phyloP scores from a whole-genome alignment of 2,113 vertebrate species.

The Dasypus novemcinctus region DNA sequence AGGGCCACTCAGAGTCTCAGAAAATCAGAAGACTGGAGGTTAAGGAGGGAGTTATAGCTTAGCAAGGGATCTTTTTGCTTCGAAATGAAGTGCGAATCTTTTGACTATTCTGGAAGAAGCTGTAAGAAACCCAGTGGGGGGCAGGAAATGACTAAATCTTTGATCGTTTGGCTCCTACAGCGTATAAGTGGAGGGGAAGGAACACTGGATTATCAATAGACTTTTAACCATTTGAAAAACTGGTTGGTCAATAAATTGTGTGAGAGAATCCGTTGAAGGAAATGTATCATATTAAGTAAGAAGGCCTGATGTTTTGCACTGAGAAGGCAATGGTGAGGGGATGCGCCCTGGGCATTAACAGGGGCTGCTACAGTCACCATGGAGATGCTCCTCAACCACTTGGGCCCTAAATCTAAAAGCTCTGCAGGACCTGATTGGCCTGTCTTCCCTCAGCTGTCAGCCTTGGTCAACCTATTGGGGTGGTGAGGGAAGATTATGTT shows the following conservation, averaged over 20 bases:
- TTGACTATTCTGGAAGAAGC: not conserved
- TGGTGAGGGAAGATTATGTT: not conserved
- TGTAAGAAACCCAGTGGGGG: not conserved
- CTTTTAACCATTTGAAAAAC: not conserved
- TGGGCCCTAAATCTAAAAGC: not conserved
- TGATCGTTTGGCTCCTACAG: slow-evolving; percentile 12
- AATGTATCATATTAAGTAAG: not conserved
- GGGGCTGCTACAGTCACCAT: not conserved
- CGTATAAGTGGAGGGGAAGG: not conserved
- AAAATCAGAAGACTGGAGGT: not conserved
- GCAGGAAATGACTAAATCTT: not conserved
- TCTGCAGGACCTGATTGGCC: not conserved
- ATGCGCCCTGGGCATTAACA: too few species aligned
- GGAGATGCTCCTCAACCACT: not conserved
- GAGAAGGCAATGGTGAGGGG: not conserved
- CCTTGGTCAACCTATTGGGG: not conserved
- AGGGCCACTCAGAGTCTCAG: not conserved
- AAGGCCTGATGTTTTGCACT: not conserved
- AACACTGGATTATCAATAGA: not conserved
- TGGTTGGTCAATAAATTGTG: accelerated
- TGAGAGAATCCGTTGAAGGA: not conserved
- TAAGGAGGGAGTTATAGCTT: not conserved
- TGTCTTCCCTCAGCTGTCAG: not conserved
- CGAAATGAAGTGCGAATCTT: not conserved
- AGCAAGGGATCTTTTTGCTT: not conserved